Percentiles rank a stretch among this genome's conserved stretches.
These are phyloP conservation scores for Tenodera sinensis DNA, from an alignment of 2,888 invertebrate genomes.

Conservation along the genomic window DNA sequence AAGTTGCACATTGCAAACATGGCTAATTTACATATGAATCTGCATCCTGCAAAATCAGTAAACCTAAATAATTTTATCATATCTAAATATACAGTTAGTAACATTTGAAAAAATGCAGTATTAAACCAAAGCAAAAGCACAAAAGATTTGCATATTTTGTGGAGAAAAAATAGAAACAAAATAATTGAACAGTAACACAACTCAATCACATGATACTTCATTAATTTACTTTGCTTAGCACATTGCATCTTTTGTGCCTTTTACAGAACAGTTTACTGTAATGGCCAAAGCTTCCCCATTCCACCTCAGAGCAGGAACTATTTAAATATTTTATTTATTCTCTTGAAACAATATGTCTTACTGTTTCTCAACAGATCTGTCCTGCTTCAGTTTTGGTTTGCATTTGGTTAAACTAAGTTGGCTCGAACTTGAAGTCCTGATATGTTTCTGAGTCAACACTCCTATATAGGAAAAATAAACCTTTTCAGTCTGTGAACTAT, in stretches of 20 bases:
- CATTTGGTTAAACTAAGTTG: constrained; percentile 24
- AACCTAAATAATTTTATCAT: background rate
- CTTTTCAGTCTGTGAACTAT: background rate
- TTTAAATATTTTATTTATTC: background rate
- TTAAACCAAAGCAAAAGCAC: background rate
- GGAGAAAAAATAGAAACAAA: background rate
- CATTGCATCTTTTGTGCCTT: background rate
- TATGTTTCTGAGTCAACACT: constrained; percentile 28
- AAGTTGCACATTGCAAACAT: background rate
- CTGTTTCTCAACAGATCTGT: constrained; percentile 21
- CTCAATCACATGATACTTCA: background rate
- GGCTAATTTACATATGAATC: background rate
- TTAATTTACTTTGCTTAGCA: background rate
- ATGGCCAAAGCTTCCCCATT: background rate
- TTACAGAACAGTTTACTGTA: background rate
- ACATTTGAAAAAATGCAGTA: background rate
- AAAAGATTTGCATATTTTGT: background rate
- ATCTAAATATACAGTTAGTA: background rate
- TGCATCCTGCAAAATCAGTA: background rate
- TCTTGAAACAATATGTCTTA: constrained; percentile 9
- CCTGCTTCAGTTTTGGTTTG: background rate
- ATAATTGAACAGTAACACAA: background rate
- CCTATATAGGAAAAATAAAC: constrained; percentile 26
- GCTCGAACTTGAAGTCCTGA: constrained; percentile 29
- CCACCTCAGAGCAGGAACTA: background rate